Percentiles rank a stretch among this genome's conserved stretches.
These are phyloP conservation scores for Grus americana DNA, from an alignment of 2,113 vertebrate genomes.

Conservation along the genomic window DNA sequence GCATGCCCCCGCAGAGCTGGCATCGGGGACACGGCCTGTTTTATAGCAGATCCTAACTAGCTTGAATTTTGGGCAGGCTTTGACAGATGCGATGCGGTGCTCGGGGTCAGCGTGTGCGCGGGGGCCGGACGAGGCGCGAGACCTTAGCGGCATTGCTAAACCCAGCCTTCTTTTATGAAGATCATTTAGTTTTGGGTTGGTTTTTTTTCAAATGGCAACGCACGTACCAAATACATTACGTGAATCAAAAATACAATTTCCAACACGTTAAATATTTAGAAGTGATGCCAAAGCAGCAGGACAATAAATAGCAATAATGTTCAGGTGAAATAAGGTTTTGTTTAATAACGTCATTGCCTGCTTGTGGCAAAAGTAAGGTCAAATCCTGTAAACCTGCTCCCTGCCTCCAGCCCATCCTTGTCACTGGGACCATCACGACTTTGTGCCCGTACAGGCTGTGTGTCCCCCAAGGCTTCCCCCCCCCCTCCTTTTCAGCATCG, in stretches of 20 bases:
- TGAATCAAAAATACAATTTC: neutral
- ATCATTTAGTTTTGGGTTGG: neutral
- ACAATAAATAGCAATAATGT: neutral
- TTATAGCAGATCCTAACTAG: neutral
- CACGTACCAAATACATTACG: fast-evolving
- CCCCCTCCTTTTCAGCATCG: neutral
- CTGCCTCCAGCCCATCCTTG: neutral
- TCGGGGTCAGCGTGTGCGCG: fast-evolving
- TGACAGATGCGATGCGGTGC: fast-evolving
- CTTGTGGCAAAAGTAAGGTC: neutral
- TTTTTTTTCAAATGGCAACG: neutral
- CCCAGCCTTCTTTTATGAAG: neutral
- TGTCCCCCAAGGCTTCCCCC: neutral
- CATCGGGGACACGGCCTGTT: fast-evolving
- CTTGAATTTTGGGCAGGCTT: neutral
- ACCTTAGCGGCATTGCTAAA: fast-evolving
- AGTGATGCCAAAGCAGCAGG: fast-evolving
- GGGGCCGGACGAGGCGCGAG: neutral
- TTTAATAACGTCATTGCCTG: neutral
- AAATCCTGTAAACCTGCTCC: neutral
- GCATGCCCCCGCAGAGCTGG: neutral
- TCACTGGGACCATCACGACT: fast-evolving
- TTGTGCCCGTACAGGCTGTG: fast-evolving
- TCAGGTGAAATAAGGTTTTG: fast-evolving
- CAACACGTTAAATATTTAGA: neutral